A percentile compares a stretch with the other conserved stretches of the same genome.
Conservation (phyloP, 1,140 invertebrate genomes). For the Tetramorium simillimum region DNA sequence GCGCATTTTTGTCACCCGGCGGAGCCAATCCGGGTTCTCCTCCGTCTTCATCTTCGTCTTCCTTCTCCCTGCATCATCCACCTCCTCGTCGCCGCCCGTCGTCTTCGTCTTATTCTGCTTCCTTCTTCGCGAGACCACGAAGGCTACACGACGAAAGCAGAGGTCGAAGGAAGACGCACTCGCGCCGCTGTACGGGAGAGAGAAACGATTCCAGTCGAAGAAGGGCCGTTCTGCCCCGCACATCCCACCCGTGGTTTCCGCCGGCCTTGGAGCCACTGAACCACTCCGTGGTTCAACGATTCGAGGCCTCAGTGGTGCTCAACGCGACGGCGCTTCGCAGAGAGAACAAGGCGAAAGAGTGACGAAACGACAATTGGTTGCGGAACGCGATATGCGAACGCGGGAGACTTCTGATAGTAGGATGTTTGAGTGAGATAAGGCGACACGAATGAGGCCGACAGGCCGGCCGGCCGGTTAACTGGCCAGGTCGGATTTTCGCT, state of each 20-base stretch:
- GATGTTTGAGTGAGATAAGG: conserved; percentile 67
- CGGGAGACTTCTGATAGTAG: conserved; percentile 58
- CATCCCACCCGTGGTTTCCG: conserved; percentile 84
- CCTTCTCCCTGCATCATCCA: background rate
- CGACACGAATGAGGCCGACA: conserved; percentile 5
- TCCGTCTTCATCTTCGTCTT: background rate
- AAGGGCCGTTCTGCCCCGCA: conserved; percentile 77
- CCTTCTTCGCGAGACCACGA: conserved; percentile 52
- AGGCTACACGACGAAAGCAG: conserved; percentile 62
- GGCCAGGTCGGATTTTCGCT: conserved; percentile 48
- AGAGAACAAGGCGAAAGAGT: background rate
- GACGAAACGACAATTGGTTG: background rate
- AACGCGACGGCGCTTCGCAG: conserved; percentile 58
- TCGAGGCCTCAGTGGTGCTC: conserved; percentile 84
- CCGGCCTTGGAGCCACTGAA: conserved; percentile 86
- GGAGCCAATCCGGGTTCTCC: conserved; percentile 24
- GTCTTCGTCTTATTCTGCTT: conserved; percentile 41
- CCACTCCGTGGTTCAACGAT: conserved; percentile 86
- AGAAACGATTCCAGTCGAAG: conserved; percentile 73
- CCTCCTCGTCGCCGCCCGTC: background rate
- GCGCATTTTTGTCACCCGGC: conserved; percentile 55
- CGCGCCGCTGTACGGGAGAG: conserved; percentile 58
- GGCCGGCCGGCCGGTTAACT: background rate
- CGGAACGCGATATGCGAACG: conserved; percentile 41
- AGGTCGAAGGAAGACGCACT: conserved; percentile 63